phyloP scores from a whole-genome alignment of 2,113 vertebrate genomes.

The Pipa parva region DNA sequence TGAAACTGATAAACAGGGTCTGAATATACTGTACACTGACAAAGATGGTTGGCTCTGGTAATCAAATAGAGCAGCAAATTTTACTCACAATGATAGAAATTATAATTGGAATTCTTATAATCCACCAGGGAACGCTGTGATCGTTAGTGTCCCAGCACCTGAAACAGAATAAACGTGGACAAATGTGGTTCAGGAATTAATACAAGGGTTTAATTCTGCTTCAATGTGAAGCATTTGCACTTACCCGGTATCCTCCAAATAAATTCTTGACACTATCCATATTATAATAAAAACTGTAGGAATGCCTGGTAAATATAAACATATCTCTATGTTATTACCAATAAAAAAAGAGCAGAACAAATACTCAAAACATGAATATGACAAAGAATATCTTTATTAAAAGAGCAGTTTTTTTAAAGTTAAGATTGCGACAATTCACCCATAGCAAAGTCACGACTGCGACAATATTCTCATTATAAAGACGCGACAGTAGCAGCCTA shows the following conservation, averaged over 20 bases:
- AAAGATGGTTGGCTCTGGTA: too few relatives aligned
- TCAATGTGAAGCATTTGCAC: slow-evolving; percentile 37
- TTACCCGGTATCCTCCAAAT: slow-evolving; percentile 85
- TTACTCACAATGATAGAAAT: slow-evolving; percentile 73
- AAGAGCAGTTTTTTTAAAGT: too few relatives aligned
- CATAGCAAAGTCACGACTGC: too few relatives aligned
- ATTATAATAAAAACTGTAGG: slow-evolving; percentile 72
- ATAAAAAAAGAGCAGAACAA: too few relatives aligned
- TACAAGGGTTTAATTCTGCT: not conserved
- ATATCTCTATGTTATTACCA: too few relatives aligned
- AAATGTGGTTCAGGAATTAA: not conserved
- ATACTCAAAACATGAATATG: too few relatives aligned
- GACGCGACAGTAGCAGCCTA: too few relatives aligned
- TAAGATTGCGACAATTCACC: too few relatives aligned
- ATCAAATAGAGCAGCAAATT: not conserved
- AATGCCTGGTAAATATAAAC: slow-evolving; percentile 72
- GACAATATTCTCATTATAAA: too few relatives aligned
- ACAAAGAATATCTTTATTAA: too few relatives aligned
- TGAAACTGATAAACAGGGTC: too few relatives aligned
- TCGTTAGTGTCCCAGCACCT: slow-evolving; percentile 78
- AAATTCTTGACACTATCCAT: slow-evolving; percentile 72
- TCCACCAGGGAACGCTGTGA: slow-evolving; percentile 67
- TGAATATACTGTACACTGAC: too few relatives aligned
- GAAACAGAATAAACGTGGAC: not conserved
- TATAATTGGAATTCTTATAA: slow-evolving; percentile 69